phyloP scores from a whole-genome alignment of 2,797 vertebrate species.

The Brachyrhaphis roseni region DNA sequence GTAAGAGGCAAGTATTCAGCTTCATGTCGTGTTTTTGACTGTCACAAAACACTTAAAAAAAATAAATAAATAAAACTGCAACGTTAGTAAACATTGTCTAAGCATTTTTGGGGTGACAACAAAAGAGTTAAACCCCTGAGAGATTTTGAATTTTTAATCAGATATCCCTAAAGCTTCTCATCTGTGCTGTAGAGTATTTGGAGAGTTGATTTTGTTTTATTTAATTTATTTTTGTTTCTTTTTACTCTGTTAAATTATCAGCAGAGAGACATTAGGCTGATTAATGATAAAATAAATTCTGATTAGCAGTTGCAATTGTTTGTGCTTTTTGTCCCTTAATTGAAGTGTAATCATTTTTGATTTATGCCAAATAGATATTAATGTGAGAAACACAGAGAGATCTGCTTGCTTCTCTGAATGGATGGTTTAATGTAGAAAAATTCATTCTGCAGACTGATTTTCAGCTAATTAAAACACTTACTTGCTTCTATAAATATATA shows the following conservation, averaged over 20 bases:
- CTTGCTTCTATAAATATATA: not conserved
- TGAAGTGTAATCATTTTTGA: not conserved
- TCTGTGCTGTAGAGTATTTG: not conserved
- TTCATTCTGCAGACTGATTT: not conserved
- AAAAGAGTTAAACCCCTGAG: no score
- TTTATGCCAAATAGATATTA: conserved; percentile 1
- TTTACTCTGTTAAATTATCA: not conserved
- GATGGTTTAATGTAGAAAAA: not conserved
- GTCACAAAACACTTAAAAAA: not conserved
- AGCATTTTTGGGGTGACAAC: no score
- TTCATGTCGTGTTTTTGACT: not conserved
- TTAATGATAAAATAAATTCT: not conserved
- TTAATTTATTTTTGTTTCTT: not conserved
- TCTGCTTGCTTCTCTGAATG: not conserved
- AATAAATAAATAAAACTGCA: not conserved
- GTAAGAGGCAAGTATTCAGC: not conserved
- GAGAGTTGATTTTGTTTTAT: not conserved
- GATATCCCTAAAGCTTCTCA: not conserved
- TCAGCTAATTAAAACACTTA: not conserved
- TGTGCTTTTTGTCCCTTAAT: not conserved
- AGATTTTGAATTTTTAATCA: not conserved
- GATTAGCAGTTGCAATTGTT: not conserved
- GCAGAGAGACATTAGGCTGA: not conserved
- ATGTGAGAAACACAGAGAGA: not conserved
- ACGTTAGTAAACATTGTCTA: no score